Conservation (phyloP, 2,888 invertebrate genomes). For the Pandemis heparana region DNA sequence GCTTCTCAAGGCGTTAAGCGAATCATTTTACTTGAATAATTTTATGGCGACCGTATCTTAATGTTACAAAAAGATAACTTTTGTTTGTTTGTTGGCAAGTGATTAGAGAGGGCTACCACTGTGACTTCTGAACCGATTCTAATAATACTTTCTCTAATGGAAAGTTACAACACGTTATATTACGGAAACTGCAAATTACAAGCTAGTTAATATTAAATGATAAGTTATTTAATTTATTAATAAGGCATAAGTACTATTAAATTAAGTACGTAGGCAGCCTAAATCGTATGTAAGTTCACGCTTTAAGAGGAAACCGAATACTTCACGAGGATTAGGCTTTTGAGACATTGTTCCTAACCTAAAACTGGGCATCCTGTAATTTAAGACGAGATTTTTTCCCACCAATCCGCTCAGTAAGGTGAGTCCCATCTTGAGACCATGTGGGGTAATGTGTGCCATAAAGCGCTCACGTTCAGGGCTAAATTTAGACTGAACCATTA, state of each 20-base stretch:
- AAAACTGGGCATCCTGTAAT: conserved; percentile 82
- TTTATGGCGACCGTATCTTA: not conserved
- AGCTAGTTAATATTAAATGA: too few relatives aligned
- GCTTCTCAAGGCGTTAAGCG: conserved; percentile 21
- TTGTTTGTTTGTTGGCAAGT: too few relatives aligned
- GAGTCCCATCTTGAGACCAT: conserved; percentile 81
- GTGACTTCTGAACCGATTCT: too few relatives aligned
- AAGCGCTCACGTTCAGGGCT: conserved; percentile 63
- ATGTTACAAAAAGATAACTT: not conserved
- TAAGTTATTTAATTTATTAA: not conserved
- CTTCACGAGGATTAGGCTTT: conserved; percentile 55
- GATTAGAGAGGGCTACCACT: too few relatives aligned
- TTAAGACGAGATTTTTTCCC: conserved; percentile 79
- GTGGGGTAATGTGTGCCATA: conserved; percentile 67
- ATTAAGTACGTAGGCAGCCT: conserved; percentile 11
- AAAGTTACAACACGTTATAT: too few relatives aligned
- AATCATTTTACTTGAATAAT: not conserved
- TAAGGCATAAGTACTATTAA: conserved; percentile 7
- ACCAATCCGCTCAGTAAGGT: conserved; percentile 74
- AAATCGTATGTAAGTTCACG: conserved; percentile 31
- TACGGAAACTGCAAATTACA: too few relatives aligned
- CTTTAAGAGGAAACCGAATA: conserved; percentile 53
- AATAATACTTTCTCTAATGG: too few relatives aligned
- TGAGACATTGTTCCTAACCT: conserved; percentile 60
- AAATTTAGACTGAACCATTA: conserved; percentile 80